A percentile compares a stretch with the other conserved stretches of the same genome.
Conservation (phyloP, 2,888 invertebrate genomes). For the Synanthedon andrenaeformis region DNA sequence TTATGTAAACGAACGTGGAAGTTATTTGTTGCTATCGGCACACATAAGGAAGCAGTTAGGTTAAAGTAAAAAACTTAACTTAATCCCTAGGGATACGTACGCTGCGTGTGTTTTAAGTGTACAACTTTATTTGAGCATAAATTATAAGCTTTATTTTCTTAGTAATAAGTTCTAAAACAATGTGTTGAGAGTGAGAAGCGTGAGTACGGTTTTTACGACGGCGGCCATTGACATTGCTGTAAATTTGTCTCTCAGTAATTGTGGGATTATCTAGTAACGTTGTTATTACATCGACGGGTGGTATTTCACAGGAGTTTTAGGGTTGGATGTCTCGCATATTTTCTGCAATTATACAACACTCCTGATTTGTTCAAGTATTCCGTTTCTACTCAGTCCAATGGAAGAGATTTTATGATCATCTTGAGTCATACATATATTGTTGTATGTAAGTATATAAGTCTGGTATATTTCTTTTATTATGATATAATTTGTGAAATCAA, state of each 20-base stretch:
- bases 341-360: too few species aligned
- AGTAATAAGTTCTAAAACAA: background rate
- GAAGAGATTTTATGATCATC: too few species aligned
- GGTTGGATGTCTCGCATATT: too few species aligned
- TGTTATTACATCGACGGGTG: background rate
- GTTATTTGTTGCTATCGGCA: constrained; percentile 6
- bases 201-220: background rate
- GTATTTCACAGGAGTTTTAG: background rate
- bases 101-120: constrained; percentile 19
- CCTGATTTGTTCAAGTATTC: too few species aligned
- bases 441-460: too few species aligned
- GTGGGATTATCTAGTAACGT: background rate
- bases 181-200: background rate
- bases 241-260: background rate
- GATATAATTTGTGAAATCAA: too few species aligned
- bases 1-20: background rate
- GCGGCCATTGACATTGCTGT: background rate
- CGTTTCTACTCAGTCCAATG: too few species aligned
- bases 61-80: constrained; percentile 14
- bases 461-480: too few species aligned
- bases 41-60: constrained; percentile 20
- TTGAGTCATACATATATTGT: too few species aligned
- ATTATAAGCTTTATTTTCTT: background rate
- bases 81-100: constrained; percentile 34
- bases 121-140: background rate